A percentile compares a stretch with the other conserved stretches of the same genome.
These are phyloP conservation scores for Diceros bicornis DNA, from an alignment of 2,797 vertebrate genomes.

Conservation along the genomic window DNA sequence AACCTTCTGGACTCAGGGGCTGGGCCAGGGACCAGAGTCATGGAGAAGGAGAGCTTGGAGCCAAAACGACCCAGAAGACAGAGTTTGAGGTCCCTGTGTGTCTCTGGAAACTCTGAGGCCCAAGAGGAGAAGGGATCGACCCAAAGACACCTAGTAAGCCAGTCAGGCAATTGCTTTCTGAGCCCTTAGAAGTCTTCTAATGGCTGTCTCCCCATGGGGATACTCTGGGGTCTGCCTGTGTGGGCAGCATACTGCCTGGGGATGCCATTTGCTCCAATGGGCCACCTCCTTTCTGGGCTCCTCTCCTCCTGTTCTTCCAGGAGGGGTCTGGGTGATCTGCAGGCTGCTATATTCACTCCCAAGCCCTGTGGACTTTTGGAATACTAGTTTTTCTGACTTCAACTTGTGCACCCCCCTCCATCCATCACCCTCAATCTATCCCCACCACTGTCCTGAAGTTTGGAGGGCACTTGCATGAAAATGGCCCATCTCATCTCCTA, in stretches of 20 bases:
- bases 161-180: neutral
- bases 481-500: neutral
- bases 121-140: neutral
- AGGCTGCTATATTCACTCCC: neutral
- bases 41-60: neutral
- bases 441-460: neutral
- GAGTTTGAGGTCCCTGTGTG: neutral
- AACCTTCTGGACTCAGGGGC: neutral
- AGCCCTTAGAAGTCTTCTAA: neutral
- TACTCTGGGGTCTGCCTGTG: neutral
- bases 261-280: neutral
- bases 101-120: neutral
- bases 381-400: neutral
- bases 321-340: neutral
- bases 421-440: neutral
- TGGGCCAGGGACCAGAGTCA: neutral
- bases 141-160: neutral
- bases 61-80: neutral
- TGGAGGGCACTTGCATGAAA: neutral
- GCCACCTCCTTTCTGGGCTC: neutral
- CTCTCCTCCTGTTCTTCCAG: neutral
- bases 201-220: neutral
- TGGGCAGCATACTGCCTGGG: neutral
- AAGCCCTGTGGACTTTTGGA: neutral
- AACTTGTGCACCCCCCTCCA: neutral